Evolutionary conservation across 2,113 vertebrate species (phyloP).

Genomic region (Xiphophorus maculatus): DNA sequence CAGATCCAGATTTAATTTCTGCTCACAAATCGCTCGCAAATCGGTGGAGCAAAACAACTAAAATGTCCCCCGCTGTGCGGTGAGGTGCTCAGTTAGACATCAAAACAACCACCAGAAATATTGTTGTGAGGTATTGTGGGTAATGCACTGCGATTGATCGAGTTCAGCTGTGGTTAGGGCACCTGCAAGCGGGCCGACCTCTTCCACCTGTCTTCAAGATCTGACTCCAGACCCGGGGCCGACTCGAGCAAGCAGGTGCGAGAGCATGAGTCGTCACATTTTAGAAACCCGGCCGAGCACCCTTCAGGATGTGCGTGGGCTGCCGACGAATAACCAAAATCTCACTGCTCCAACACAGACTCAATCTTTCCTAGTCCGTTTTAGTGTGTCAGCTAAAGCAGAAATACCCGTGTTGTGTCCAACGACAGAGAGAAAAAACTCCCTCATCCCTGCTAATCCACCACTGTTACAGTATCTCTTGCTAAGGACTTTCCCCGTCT

Average conservation of each 20-base stretch:
- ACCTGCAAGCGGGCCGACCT: conserved; percentile 13
- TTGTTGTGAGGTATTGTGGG: background rate
- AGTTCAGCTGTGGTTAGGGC: conserved; percentile 32
- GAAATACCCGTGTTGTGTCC: conserved; percentile 1
- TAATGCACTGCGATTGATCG: background rate
- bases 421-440: background rate
- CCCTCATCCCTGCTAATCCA: conserved; percentile 6
- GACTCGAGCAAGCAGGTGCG: background rate
- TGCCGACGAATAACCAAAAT: conserved; percentile 13
- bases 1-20: conserved; percentile 5
- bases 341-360: conserved; percentile 7
- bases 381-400: conserved; percentile 3
- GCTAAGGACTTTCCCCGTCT: conserved; percentile 49
- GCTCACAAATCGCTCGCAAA: background rate
- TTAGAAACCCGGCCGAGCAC: background rate
- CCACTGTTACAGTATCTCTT: background rate
- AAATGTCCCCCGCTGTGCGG: background rate
- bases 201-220: background rate
- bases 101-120: background rate
- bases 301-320: conserved; percentile 51
- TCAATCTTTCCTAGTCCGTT: conserved; percentile 22
- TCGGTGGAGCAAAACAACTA: background rate
- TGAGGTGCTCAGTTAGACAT: background rate
- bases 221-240: background rate
- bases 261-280: background rate